Evolutionary conservation across 2,113 vertebrate species (phyloP), one percentile per base, ranked within the genome.

Genomic region (Catharus bicknelli): DNA sequence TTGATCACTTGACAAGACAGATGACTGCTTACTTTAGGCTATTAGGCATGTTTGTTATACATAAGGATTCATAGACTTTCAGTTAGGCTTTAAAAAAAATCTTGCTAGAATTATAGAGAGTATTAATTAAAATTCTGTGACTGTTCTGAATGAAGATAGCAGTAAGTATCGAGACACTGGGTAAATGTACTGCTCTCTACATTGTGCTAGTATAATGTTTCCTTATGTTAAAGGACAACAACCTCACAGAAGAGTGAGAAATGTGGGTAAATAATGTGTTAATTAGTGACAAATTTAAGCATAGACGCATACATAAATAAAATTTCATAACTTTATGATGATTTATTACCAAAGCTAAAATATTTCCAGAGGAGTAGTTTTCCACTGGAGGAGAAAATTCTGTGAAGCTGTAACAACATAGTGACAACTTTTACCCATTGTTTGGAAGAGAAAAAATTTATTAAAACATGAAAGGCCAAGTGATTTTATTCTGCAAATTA

Each of bases 1-100:
- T 85, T 95, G 58, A 85, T 93, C 68, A 47, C 90, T 87, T 89
- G n/a, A 79, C 73, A 66, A 83, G 78, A 87, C 26, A 54, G 38
- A 85, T 68, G 70, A 29, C 70, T 88, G 87, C 78, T 88, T 94
- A 83, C 59, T 90, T 91, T 61, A 83, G 62, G 42, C 78, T 83
- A 13, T 69, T 79, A 86, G 36, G 38, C 30, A 43, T 57, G 54
- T 89, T 94, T 93, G n/a, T 68, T 85, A 79, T 38, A 83, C 34
- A 26, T n/a, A 54, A 64, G 34, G 91, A 90, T 82, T 87, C 21
- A 57, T 54, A 38, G 75, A 47, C 30, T 85, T 95, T 32, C 29
- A 43, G 53, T 75, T 54, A 40, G 7, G 22, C 11, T 8, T 54
- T 54, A 64, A 47, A 43, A 50, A 38, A 11, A 13, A 32, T 13